A percentile compares a stretch with the other conserved stretches of the same genome.
These are phyloP conservation scores for Leuciscus waleckii DNA, from an alignment of 2,797 vertebrate species.

Conservation along the genomic window DNA sequence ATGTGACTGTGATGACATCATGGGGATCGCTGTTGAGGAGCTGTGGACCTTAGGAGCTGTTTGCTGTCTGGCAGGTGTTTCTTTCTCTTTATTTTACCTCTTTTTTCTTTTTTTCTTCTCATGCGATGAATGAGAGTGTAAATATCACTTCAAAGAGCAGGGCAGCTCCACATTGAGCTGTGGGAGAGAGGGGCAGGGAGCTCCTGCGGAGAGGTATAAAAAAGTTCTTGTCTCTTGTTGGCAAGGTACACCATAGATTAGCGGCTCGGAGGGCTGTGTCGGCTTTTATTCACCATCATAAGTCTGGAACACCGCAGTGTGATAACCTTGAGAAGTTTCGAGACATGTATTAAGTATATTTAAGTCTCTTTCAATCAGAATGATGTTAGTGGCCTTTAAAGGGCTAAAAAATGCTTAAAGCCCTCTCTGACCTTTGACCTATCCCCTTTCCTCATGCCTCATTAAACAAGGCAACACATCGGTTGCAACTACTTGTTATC, in stretches of 20 bases:
- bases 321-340: slow-evolving; percentile 56
- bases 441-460: slow-evolving; percentile 68
- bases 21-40: slow-evolving; percentile 42
- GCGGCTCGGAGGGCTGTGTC: slow-evolving; percentile 50
- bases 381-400: slow-evolving; percentile 52
- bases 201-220: slow-evolving; percentile 55
- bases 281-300: slow-evolving; percentile 51
- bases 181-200: slow-evolving; percentile 54
- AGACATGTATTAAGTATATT: slow-evolving; percentile 21
- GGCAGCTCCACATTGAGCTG: slow-evolving; percentile 56
- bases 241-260: slow-evolving; percentile 59
- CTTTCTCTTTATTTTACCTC: slow-evolving; percentile 56
- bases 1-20: slow-evolving; percentile 64
- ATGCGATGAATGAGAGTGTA: slow-evolving; percentile 63
- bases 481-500: slow-evolving; percentile 73
- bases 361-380: slow-evolving; percentile 8
- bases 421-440: slow-evolving; percentile 68
- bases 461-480: slow-evolving; percentile 74
- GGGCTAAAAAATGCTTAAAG: slow-evolving; percentile 57
- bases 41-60: slow-evolving; percentile 60
- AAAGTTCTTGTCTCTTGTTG: slow-evolving; percentile 60
- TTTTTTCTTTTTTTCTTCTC: slow-evolving; percentile 49
- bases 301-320: slow-evolving; percentile 49
- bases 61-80: slow-evolving; percentile 67
- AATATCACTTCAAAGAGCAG: slow-evolving; percentile 63